A percentile compares a stretch with the other conserved stretches of the same genome.
Evolutionary conservation across 2,797 vertebrate genomes (phyloP).

Genomic region (Adelosebastes latens): DNA sequence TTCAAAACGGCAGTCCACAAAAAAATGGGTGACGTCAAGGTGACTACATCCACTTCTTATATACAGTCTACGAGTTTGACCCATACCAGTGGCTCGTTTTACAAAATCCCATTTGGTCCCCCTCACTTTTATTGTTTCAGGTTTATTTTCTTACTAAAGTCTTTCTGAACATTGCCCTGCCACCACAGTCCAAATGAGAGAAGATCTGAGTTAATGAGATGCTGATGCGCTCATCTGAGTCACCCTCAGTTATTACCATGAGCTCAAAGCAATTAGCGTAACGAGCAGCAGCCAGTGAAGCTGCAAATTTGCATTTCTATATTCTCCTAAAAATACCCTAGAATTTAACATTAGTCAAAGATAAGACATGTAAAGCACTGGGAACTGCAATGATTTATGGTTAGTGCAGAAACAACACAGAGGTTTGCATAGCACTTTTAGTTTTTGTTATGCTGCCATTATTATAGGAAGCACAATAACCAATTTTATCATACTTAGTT

Average conservation of each 20-base stretch:
- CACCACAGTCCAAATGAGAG: not conserved
- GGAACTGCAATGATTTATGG: too few relatives aligned
- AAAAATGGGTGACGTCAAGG: too few relatives aligned
- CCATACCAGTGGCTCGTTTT: not conserved
- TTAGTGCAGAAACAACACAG: too few relatives aligned
- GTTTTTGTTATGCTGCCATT: too few relatives aligned
- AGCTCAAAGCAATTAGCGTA: not conserved
- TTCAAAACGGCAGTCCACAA: too few relatives aligned
- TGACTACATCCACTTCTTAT: too few relatives aligned
- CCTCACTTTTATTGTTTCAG: not conserved
- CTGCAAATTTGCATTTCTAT: not conserved
- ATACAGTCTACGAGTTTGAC: not conserved
- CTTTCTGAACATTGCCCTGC: not conserved
- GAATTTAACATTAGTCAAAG: too few relatives aligned
- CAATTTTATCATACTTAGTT: too few relatives aligned
- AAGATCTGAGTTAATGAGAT: not conserved
- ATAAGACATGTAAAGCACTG: too few relatives aligned
- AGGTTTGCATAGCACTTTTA: too few relatives aligned
- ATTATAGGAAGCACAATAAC: too few relatives aligned
- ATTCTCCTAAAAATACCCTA: too few relatives aligned
- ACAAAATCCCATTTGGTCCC: not conserved
- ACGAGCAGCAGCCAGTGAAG: not conserved
- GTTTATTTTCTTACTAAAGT: not conserved
- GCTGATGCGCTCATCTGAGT: not conserved
- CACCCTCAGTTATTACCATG: not conserved